Base-by-base conservation (phyloP, 1,140 invertebrate species). In the Pteromalus puparum region DNA sequence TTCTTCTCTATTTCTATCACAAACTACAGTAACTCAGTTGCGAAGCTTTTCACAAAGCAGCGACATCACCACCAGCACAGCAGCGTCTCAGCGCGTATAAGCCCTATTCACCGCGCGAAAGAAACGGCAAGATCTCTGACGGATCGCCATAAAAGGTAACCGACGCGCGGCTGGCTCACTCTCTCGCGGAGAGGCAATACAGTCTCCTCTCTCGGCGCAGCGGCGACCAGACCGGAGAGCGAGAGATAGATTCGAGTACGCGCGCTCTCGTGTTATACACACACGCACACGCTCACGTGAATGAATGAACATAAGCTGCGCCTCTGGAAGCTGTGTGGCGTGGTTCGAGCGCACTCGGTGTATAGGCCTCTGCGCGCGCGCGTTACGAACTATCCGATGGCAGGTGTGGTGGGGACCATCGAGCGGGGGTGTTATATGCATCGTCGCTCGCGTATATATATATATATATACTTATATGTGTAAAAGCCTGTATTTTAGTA, bases 61-160 rank as follows among this genome's bases (percentile, higher is more conserved):
- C 38, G 28, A 28, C 72, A n/a, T 34, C 28, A 7, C 72, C 15
- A 30, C 72, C 15, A 30, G 30, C 70, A 10, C 72, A 42, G 21
- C 34, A 10, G 72, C 72, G 53, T 74, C 82, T 68, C 79, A 26
- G 46, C 75, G 30, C 24, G 81, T 15, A n/a, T n/a, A 75, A 21
- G 26, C 15, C 74, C 72, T 67, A 18, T 12, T 21, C 67, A 83
- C 75, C 74, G 28, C 61, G 78, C 84, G 65, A 86, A 88, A 87
- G 87, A 90, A 90, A 90, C 90, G 88, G 86, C 87, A 83, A 86
- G 87, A 84, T 83, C 87, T 86, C 81, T 79, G 83, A 86, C 80
- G 83, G 90, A 92, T 92, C 89, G 90, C 92, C 92, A 92, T 92
- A 92, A 92, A 92, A 91, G 92, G 92, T 86, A 91, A 92, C 88